Percentiles rank a stretch among this genome's conserved stretches.
phyloP scores from a whole-genome alignment of 35 echinoderm and acorn worm species.

The Heliocidaris erythrogramma region DNA sequence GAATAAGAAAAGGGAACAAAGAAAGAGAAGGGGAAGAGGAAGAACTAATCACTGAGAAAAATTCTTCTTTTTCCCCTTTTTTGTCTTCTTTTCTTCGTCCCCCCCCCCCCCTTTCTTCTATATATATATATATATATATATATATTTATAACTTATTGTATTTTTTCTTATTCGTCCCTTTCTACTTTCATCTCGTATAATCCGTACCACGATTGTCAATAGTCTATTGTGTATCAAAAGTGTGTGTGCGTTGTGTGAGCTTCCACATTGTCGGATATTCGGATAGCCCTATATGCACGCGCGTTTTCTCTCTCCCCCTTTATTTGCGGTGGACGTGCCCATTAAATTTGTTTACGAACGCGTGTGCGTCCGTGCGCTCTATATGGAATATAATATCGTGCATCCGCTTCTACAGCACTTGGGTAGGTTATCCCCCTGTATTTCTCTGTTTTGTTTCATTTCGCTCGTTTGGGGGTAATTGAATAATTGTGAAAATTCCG shows the following conservation, averaged over 20 bases:
- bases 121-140: too few relatives aligned
- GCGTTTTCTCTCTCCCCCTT: slow-evolving; percentile 15
- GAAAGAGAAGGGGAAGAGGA: too few relatives aligned
- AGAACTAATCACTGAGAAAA: too few relatives aligned
- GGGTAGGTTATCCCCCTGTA: background rate
- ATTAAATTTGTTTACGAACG: background rate
- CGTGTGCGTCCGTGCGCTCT: background rate
- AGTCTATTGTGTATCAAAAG: background rate
- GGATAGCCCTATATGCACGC: background rate
- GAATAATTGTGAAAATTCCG: slow-evolving; percentile 23
- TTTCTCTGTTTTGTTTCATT: background rate
- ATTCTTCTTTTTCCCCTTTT: background rate
- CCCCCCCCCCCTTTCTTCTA: too few relatives aligned
- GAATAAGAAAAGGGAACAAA: too few relatives aligned
- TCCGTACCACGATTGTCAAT: background rate
- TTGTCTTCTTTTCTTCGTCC: too few relatives aligned
- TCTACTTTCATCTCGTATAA: background rate
- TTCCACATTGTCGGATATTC: slow-evolving; percentile 6
- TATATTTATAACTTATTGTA: too few relatives aligned
- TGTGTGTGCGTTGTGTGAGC: background rate
- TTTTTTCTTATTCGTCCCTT: background rate
- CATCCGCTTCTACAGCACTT: background rate
- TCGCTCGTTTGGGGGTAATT: background rate
- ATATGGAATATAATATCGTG: slow-evolving; percentile 14
- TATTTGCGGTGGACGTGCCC: background rate